Evolutionary conservation across 2,113 vertebrate species (phyloP).

Genomic region (Holacanthus passer): DNA sequence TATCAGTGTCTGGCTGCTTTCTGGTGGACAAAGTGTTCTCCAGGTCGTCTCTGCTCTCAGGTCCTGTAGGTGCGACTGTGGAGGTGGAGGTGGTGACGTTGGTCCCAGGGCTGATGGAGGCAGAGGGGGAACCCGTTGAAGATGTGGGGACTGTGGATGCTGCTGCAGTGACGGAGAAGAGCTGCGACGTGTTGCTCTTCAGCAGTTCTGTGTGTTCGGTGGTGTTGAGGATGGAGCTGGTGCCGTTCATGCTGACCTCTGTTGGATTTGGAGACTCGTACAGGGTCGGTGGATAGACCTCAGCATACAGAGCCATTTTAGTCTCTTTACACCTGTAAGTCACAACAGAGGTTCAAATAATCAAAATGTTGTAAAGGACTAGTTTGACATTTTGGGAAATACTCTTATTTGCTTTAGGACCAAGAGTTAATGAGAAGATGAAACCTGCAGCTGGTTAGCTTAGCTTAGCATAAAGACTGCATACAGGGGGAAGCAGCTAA

Average conservation of each 20-base stretch:
- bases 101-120: background rate
- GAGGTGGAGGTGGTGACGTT: background rate
- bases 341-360: background rate
- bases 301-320: constrained; percentile 74
- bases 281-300: constrained; percentile 62
- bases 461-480: background rate
- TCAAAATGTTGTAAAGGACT: background rate
- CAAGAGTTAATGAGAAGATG: background rate
- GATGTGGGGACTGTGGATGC: background rate
- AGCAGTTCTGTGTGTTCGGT: background rate
- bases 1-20: background rate
- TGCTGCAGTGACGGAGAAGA: constrained; percentile 15
- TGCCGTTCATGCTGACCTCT: constrained; percentile 17
- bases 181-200: background rate
- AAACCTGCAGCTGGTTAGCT: no score
- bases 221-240: constrained; percentile 15
- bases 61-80: background rate
- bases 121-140: background rate
- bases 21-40: background rate
- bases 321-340: constrained; percentile 77
- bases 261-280: constrained; percentile 60
- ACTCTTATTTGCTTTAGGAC: background rate
- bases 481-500: background rate
- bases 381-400: background rate
- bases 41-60: background rate